Evolutionary conservation across 2,113 vertebrate genomes (phyloP).

Genomic region (Barnardius zonarius): DNA sequence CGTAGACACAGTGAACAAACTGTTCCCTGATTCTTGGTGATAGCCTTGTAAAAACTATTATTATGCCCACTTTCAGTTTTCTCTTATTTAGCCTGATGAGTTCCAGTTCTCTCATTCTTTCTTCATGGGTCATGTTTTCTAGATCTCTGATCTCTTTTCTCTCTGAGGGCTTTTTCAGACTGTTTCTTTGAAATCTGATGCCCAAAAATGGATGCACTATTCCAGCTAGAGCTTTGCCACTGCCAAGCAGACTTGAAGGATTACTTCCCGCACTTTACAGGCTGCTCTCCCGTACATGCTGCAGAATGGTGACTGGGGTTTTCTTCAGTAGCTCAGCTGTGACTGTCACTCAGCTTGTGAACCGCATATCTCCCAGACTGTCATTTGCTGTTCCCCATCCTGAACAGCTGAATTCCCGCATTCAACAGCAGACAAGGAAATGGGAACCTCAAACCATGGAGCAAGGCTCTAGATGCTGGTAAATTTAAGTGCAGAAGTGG

Average conservation of each 20-base stretch:
- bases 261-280: background rate
- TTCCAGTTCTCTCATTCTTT: conserved; percentile 25
- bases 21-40: background rate
- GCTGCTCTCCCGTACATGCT: background rate
- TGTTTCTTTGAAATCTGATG: conserved; percentile 49
- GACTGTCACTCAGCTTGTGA: background rate
- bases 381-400: background rate
- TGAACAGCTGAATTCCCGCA: background rate
- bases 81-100: background rate
- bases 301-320: background rate
- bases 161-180: conserved; percentile 3
- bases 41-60: background rate
- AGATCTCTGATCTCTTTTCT: conserved; percentile 22
- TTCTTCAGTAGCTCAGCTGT: conserved; percentile 13
- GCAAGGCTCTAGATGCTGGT: background rate
- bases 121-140: conserved; percentile 8
- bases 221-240: background rate
- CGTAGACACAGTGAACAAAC: background rate
- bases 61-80: background rate
- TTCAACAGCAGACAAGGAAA: background rate
- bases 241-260: background rate
- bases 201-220: conserved; percentile 6
- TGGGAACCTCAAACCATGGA: accelerated
- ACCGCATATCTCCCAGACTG: background rate
- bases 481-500: background rate